Conservation (phyloP, 2,888 invertebrate species). For the Cheilosia scutellata region DNA sequence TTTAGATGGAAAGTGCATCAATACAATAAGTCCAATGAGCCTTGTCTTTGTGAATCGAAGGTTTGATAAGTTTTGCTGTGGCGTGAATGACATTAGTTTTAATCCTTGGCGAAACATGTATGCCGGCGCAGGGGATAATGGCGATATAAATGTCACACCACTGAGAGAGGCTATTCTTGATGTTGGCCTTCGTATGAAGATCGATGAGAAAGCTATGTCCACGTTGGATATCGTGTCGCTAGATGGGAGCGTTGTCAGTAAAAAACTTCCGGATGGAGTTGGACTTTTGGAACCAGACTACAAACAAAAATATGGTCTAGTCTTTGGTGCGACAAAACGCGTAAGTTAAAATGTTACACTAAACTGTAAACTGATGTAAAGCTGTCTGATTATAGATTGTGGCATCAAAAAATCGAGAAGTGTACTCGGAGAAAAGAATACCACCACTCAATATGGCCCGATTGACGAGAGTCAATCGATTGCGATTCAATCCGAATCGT, state of each 20-base stretch:
- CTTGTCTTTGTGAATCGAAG: slow-evolving; percentile 69
- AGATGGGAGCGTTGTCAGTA: slow-evolving; percentile 34
- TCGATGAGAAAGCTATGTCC: slow-evolving; percentile 71
- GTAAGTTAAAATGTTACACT: slow-evolving; percentile 51
- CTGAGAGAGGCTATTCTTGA: slow-evolving; percentile 78
- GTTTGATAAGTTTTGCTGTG: slow-evolving; percentile 77
- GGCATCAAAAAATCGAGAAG: slow-evolving; percentile 34
- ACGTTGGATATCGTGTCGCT: slow-evolving; percentile 78
- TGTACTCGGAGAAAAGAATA: slow-evolving; percentile 73
- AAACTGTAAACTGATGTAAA: not conserved
- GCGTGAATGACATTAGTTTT: slow-evolving; percentile 78
- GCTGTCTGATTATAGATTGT: not conserved
- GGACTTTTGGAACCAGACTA: slow-evolving; percentile 76
- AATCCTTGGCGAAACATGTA: slow-evolving; percentile 78
- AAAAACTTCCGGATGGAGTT: slow-evolving; percentile 22
- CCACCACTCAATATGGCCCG: slow-evolving; percentile 76
- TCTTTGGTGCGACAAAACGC: slow-evolving; percentile 77
- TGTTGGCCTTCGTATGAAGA: slow-evolving; percentile 45
- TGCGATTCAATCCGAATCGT: slow-evolving; percentile 81
- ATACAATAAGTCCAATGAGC: slow-evolving; percentile 77
- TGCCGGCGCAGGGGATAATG: slow-evolving; percentile 78
- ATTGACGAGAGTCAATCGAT: slow-evolving; percentile 79
- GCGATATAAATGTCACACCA: slow-evolving; percentile 79
- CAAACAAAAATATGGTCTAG: slow-evolving; percentile 80
- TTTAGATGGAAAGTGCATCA: slow-evolving; percentile 61